These are phyloP conservation scores for Germaria angustata DNA, from an alignment of 2,888 invertebrate species.

Conservation along the genomic window DNA sequence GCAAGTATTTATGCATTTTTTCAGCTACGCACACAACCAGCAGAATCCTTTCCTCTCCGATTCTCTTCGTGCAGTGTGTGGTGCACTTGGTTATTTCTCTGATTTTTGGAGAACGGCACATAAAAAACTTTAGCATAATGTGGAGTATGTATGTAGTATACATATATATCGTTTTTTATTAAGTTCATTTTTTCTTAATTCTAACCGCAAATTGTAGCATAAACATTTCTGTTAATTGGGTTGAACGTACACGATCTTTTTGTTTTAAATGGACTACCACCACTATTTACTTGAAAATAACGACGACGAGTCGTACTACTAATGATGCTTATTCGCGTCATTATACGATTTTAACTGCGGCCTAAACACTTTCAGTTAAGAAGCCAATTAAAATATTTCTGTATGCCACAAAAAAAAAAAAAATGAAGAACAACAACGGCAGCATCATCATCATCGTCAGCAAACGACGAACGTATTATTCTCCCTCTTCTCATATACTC, in stretches of 20 bases:
- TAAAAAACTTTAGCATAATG: slow-evolving; percentile 56
- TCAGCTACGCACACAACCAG: slow-evolving; percentile 48
- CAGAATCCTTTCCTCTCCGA: background rate
- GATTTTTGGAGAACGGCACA: slow-evolving; percentile 35
- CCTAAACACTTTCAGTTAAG: slow-evolving; percentile 79
- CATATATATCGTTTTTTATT: slow-evolving; percentile 41
- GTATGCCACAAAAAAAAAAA: slow-evolving; percentile 62
- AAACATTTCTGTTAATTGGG: slow-evolving; percentile 77
- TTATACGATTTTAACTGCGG: slow-evolving; percentile 78
- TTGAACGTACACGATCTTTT: slow-evolving; percentile 74
- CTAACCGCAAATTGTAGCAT: slow-evolving; percentile 68
- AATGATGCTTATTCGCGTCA: slow-evolving; percentile 69
- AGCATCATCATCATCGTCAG: slow-evolving; percentile 41
- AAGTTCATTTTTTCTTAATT: slow-evolving; percentile 57
- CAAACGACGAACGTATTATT: slow-evolving; percentile 34
- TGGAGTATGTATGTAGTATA: background rate
- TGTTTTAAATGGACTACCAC: slow-evolving; percentile 57
- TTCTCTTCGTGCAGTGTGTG: background rate
- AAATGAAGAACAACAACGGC: slow-evolving; percentile 27
- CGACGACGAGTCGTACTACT: slow-evolving; percentile 62
- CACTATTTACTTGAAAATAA: slow-evolving; percentile 26
- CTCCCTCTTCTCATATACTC: slow-evolving; percentile 35
- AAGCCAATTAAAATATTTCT: slow-evolving; percentile 79
- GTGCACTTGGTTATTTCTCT: slow-evolving; percentile 1
- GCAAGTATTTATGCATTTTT: slow-evolving; percentile 52